Evolutionary conservation across 2,113 vertebrate species (phyloP), one percentile per base, ranked within the genome.

Genomic region (Oophaga pumilio): DNA sequence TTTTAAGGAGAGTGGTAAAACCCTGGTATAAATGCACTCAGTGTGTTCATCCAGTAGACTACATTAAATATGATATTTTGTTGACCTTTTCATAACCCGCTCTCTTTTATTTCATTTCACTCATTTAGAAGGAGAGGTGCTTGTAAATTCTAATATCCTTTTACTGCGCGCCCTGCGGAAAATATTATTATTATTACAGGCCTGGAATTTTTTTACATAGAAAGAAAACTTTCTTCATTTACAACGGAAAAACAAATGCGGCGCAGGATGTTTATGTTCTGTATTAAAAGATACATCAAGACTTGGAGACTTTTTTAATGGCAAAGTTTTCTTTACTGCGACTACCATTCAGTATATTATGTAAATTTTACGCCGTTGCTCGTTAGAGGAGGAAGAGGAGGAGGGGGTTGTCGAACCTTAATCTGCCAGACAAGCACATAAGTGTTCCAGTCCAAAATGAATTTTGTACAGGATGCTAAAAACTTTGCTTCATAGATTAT

Each of bases 1-100:
- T 86, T 86, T 86, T 69, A 86, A 80, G 85, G 50, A 86, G 62
- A 86, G 85, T 80, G 76, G 85, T 80, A 81, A 81, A 73, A 73
- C 82, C 52, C 33, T 60, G 68, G 66, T n/a, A 20, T 81, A 87
- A 87, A 82, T 68, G 77, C 86, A 81, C 56, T 81, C 53, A 73
- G 26, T 82, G 28, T 60, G 52, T 26, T 87, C 78, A 60, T 73
- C 78, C 52, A 62, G 28, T 50, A 74, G 76, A 86, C 64, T 87
- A 62, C 66, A 87, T 82, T 74, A 82, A 71, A 81, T 87, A 24
- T 87, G 66, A 50, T 87, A 82, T 81, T 81, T 87, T 73, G 76
- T 82, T 82, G 78, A 82, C 77, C 86, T 87, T 81, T 87, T 73
- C 68, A 26, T 87, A 73, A 87, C 85, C 85, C 76, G 50, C 24